phyloP scores from a whole-genome alignment of 1,140 invertebrate genomes.

The Aporrectodea caliginosa region DNA sequence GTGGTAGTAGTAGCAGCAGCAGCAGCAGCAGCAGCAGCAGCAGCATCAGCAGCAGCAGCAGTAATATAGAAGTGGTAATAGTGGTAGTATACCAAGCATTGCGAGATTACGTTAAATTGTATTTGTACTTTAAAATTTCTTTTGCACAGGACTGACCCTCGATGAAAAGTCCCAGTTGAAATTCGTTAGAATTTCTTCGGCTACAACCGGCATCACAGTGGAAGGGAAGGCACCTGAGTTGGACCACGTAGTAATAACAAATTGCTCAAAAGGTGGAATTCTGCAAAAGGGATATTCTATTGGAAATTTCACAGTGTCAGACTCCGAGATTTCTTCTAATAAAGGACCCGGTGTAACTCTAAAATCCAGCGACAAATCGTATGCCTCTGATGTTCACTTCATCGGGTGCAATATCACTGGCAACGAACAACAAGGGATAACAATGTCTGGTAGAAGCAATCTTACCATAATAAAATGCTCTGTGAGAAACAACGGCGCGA shows the following conservation, averaged over 20 bases:
- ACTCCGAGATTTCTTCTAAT: neutral
- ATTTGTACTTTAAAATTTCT: no score
- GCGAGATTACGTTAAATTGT: no score
- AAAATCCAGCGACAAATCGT: neutral
- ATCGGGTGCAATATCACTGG: neutral
- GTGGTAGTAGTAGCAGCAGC: neutral
- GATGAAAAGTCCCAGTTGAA: neutral
- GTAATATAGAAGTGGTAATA: neutral
- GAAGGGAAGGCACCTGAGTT: neutral
- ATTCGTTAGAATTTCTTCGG: neutral
- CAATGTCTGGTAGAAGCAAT: neutral
- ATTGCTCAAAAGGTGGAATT: neutral
- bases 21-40: neutral
- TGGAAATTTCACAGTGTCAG: neutral
- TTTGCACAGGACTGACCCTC: neutral
- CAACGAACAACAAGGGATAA: neutral
- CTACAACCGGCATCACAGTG: neutral
- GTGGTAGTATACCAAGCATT: no score
- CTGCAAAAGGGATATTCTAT: neutral
- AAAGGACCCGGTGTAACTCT: neutral
- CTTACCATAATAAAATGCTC: neutral
- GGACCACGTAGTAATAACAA: neutral
- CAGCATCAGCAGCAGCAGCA: neutral
- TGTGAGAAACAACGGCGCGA: neutral
- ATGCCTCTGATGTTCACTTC: neutral